phyloP scores from a whole-genome alignment of 2,888 invertebrate species.

The Dexiosoma caninum region DNA sequence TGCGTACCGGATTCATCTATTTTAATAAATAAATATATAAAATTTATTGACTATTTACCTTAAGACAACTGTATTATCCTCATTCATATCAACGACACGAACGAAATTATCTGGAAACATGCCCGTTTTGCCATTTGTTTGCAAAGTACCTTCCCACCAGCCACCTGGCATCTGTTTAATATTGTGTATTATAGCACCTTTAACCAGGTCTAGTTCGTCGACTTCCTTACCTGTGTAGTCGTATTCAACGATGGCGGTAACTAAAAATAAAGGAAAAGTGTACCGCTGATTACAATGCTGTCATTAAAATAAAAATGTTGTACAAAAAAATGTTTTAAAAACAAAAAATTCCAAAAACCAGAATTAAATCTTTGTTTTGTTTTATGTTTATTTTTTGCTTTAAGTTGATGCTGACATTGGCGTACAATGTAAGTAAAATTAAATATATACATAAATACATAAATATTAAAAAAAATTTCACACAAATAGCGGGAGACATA shows the following conservation, averaged over 20 bases:
- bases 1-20: too few relatives aligned
- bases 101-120: conserved; percentile 97
- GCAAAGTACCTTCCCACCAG: conserved; percentile 94
- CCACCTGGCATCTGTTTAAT: conserved; percentile 88
- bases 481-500: too few relatives aligned
- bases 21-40: too few relatives aligned
- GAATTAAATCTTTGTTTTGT: too few relatives aligned
- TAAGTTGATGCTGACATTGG: too few relatives aligned
- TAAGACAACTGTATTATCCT: conserved; percentile 73
- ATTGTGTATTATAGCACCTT: conserved; percentile 90
- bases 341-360: too few relatives aligned
- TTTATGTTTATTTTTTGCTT: too few relatives aligned
- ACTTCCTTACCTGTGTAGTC: conserved; percentile 91
- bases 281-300: background rate
- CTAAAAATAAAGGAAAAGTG: conserved; percentile 77
- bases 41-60: conserved; percentile 74
- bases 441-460: too few relatives aligned
- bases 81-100: conserved; percentile 79
- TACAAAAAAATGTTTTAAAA: too few relatives aligned
- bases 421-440: too few relatives aligned
- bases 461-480: too few relatives aligned
- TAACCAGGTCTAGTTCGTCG: conserved; percentile 89
- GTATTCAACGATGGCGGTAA: conserved; percentile 91
- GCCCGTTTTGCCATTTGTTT: conserved; percentile 84
- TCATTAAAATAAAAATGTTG: background rate